Evolutionary conservation across 2,113 vertebrate genomes (phyloP).

Genomic region (Nothoprocta perdicaria): DNA sequence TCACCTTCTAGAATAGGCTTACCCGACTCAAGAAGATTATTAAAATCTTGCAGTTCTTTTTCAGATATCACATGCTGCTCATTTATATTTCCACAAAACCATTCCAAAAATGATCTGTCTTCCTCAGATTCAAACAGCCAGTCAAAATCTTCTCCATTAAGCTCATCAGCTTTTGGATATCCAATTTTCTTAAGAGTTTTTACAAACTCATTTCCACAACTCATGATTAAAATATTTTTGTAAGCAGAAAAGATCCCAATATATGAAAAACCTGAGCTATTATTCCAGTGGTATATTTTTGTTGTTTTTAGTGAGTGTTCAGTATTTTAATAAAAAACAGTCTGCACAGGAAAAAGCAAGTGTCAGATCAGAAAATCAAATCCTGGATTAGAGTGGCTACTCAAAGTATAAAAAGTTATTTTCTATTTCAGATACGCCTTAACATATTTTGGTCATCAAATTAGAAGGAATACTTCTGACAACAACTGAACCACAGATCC

Average conservation of each 20-base stretch:
- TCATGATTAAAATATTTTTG: constrained; percentile 73
- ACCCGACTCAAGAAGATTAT: constrained; percentile 74
- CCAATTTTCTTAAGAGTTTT: constrained; percentile 83
- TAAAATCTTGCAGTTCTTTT: constrained; percentile 82
- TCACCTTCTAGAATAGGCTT: constrained; percentile 84
- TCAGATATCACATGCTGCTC: constrained; percentile 78
- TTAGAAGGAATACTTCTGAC: background rate
- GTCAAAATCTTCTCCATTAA: constrained; percentile 91
- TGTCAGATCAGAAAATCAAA: constrained; percentile 7
- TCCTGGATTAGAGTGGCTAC: background rate
- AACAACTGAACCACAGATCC: background rate
- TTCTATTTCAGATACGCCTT: background rate
- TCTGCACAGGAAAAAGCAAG: constrained; percentile 32
- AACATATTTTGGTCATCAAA: background rate
- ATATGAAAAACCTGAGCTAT: background rate
- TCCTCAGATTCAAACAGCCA: constrained; percentile 91
- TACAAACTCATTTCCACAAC: constrained; percentile 88
- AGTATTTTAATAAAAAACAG: constrained; percentile 23
- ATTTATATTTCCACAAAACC: constrained; percentile 86
- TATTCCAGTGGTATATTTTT: background rate
- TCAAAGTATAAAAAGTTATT: background rate
- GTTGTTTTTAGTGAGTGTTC: background rate
- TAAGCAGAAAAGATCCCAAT: constrained; percentile 33
- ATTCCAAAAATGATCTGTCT: constrained; percentile 83
- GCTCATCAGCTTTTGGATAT: constrained; percentile 80